A percentile compares a stretch with the other conserved stretches of the same genome.
Conservation (phyloP, 1,140 invertebrate species). For the Lethrus apterus region DNA sequence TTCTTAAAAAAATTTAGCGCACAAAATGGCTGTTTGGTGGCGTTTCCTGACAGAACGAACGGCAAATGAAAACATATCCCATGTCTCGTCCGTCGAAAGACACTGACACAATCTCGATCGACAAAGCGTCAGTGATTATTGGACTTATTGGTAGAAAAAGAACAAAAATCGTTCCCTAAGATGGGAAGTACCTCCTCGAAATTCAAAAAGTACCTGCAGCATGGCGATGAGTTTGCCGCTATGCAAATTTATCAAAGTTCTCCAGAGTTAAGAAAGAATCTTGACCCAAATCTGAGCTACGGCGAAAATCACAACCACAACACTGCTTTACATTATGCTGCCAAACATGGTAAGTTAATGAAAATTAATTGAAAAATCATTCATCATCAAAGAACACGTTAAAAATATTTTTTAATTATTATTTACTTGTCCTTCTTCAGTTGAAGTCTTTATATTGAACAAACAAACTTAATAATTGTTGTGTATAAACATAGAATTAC, state of each 20-base stretch:
- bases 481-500: no score
- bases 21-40: constrained; percentile 12
- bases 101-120: background rate
- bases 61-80: background rate
- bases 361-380: no score
- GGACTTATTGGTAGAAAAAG: constrained; percentile 16
- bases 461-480: no score
- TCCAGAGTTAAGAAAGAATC: constrained; percentile 53
- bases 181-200: constrained; percentile 67
- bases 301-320: constrained; percentile 61
- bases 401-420: no score
- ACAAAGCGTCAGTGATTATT: background rate
- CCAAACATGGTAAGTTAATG: constrained; percentile 54
- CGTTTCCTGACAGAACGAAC: constrained; percentile 33
- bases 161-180: no score
- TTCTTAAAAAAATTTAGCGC: no score
- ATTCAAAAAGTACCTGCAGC: constrained; percentile 64
- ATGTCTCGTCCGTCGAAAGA: background rate
- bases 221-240: constrained; percentile 64
- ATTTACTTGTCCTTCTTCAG: no score
- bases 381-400: no score
- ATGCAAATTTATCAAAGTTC: constrained; percentile 55
- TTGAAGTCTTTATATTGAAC: no score
- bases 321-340: constrained; percentile 60
- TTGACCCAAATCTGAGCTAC: constrained; percentile 65